phyloP scores from a whole-genome alignment of 2,113 vertebrate species.

The Xiphophorus maculatus region DNA sequence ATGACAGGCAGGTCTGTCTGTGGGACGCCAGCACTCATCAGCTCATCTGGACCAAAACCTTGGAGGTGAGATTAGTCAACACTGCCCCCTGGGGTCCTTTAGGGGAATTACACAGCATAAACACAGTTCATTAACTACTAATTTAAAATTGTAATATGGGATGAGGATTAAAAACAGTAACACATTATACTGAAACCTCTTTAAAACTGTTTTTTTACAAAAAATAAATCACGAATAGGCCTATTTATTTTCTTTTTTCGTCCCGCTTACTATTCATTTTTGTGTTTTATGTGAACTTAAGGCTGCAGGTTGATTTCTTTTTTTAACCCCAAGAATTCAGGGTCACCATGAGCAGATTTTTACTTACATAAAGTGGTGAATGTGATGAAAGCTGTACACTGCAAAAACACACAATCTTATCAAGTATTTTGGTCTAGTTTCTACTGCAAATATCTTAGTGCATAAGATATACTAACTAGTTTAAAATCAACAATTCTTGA shows the following conservation, averaged over 20 bases:
- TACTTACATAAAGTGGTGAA: no score
- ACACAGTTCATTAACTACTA: background rate
- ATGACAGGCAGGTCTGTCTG: constrained; percentile 92
- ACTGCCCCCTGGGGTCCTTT: constrained; percentile 46
- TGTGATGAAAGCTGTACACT: background rate
- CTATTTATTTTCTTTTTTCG: background rate
- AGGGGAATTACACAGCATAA: constrained; percentile 3
- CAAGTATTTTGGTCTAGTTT: no score
- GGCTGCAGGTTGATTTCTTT: no score
- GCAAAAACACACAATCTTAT: no score
- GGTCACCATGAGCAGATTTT: no score
- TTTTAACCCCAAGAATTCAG: no score
- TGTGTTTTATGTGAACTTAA: no score
- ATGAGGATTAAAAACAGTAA: no score
- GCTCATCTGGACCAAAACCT: constrained; percentile 90
- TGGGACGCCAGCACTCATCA: constrained; percentile 92
- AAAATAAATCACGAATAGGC: background rate
- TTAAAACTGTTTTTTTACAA: background rate
- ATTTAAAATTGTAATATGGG: background rate
- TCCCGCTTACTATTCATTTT: background rate
- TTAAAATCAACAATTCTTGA: no score
- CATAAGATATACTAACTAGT: no score
- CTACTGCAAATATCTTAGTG: no score
- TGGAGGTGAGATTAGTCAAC: constrained; percentile 84
- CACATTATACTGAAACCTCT: background rate